These are phyloP conservation scores for Hyles lineata DNA, from an alignment of 2,888 invertebrate genomes.

Conservation along the genomic window DNA sequence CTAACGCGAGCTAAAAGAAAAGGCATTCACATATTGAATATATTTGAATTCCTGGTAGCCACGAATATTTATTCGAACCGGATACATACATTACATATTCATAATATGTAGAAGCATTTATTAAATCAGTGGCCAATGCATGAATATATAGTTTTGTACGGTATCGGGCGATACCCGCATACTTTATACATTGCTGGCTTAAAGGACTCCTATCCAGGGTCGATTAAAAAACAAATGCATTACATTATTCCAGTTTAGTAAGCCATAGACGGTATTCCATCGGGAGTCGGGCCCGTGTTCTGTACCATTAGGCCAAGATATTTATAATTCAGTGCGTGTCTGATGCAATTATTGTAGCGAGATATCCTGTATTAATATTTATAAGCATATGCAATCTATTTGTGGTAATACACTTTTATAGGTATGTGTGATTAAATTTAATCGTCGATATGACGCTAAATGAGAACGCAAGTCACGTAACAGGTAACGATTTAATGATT, in stretches of 20 bases:
- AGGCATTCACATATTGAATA: conserved; percentile 26
- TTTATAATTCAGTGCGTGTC: conserved; percentile 54
- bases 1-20: conserved; percentile 20
- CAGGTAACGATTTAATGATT: conserved; percentile 23
- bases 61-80: conserved; percentile 30
- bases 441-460: background rate
- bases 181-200: conserved; percentile 1
- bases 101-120: conserved; percentile 26
- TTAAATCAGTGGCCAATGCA: conserved; percentile 16
- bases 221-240: background rate
- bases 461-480: conserved; percentile 8
- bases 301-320: conserved; percentile 49
- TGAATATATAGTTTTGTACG: conserved; percentile 20
- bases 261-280: conserved; percentile 50
- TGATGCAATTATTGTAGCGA: conserved; percentile 48
- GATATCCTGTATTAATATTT: conserved; percentile 42
- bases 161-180: conserved; percentile 5
- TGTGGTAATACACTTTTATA: conserved; percentile 29
- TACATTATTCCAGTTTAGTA: conserved; percentile 30
- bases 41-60: conserved; percentile 24
- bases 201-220: conserved; percentile 6
- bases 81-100: conserved; percentile 29
- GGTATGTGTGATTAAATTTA: conserved; percentile 25
- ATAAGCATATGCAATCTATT: conserved; percentile 25
- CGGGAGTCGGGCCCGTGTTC: conserved; percentile 40